These are phyloP conservation scores for Lasioglossum baleicum DNA, from an alignment of 1,140 invertebrate genomes.

Conservation along the genomic window DNA sequence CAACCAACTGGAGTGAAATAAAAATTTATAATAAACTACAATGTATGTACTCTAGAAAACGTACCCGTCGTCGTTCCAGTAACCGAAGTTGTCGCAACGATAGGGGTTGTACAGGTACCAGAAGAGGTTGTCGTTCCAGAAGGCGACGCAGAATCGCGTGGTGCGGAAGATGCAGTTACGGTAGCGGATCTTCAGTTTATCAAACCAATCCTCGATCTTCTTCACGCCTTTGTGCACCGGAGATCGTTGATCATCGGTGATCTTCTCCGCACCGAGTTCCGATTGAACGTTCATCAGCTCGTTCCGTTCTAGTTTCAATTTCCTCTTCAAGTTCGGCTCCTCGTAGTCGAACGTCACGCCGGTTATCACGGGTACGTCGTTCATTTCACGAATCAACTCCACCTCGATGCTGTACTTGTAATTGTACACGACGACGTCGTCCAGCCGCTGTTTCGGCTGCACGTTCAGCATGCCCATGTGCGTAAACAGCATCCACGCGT, in stretches of 20 bases:
- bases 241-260: constrained; percentile 1
- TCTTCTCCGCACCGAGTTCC: constrained; percentile 59
- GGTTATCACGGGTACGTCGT: constrained; percentile 32
- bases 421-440: constrained; percentile 74
- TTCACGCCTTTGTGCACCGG: constrained; percentile 48
- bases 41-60: too few species aligned
- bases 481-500: constrained; percentile 70
- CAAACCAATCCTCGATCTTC: constrained; percentile 67
- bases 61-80: constrained; percentile 65
- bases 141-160: constrained; percentile 63
- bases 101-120: constrained; percentile 76
- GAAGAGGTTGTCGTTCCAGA: constrained; percentile 72
- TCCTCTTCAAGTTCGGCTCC: constrained; percentile 43
- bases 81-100: constrained; percentile 68
- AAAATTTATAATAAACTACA: too few species aligned
- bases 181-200: constrained; percentile 52
- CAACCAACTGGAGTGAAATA: too few species aligned
- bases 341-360: constrained; percentile 38
- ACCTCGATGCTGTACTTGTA: constrained; percentile 72
- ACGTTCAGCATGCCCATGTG: constrained; percentile 70
- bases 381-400: constrained; percentile 63
- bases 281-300: constrained; percentile 61
- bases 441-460: constrained; percentile 60
- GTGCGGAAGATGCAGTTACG: constrained; percentile 70
- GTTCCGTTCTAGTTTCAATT: constrained; percentile 46